Evolutionary conservation across 2,113 vertebrate genomes (phyloP), one percentile per base, ranked within the genome.

Genomic region (Coturnix japonica): DNA sequence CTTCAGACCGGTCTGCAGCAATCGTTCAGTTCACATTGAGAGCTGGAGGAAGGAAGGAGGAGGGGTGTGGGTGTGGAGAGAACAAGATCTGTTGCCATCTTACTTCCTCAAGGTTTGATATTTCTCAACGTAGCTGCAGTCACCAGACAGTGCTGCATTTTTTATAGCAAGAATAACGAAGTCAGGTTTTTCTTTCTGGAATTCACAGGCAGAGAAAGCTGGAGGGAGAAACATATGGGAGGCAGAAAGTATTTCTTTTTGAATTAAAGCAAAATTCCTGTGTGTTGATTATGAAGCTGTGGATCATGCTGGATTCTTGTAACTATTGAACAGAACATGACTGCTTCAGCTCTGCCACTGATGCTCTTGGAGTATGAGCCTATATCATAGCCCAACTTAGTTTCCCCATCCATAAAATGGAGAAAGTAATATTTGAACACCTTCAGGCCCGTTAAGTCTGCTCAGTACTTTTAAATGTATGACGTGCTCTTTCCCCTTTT

Each of bases 41-140:
- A 54, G 12, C 54, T 2, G 28, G 87, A 76, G 67, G 89, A 51
- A 85, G 73, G 61, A 31, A 44, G 21, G 63, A 89, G 67, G 79
- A 78, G 76, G 53, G 30, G 19, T 0, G 49, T 85, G 93, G 91
- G 83, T 64, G 84, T 79, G 83, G 53, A 89, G 53, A 46, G 47
- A 83, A 47, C 60, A 35, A 85, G 85, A 86, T 85, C 70, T 11
- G 77, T 87, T 61, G 60, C 91, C 23, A 19, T 89, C 33, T 91
- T 56, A 82, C 76, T 95, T 96, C 93, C 94, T 96, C 70, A 86
- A 86, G 44, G 83, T 80, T 91, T 11, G 8, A 35, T 54, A 56
- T 91, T 94, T 95, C 85, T 86, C 87, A 93, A 3, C 41, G 8
- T 25, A 30, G 39, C 73, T 49, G 80, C 21, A 85, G 64, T 89